Evolutionary conservation across 2,888 invertebrate species (phyloP).

Genomic region (Polydrusus cervinus): DNA sequence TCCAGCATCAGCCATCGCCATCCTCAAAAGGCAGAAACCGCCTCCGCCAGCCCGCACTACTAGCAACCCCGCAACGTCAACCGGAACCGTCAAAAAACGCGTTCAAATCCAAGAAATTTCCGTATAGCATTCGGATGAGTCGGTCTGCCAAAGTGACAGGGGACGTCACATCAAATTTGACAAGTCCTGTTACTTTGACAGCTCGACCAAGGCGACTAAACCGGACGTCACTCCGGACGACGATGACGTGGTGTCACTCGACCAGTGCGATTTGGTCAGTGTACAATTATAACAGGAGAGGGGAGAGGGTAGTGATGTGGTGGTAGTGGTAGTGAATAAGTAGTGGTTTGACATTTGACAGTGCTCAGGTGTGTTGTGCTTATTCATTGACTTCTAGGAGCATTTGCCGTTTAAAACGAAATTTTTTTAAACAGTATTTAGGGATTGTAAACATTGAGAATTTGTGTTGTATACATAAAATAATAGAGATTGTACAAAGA

Average conservation of each 20-base stretch:
- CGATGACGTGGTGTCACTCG: constrained; percentile 59
- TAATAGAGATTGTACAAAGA: too few species aligned
- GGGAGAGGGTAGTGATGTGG: constrained; percentile 61
- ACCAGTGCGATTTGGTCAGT: constrained; percentile 68
- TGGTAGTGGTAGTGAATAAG: constrained; percentile 53
- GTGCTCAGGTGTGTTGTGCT: not conserved
- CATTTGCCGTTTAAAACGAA: too few species aligned
- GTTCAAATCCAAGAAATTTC: constrained; percentile 89
- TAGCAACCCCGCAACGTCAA: constrained; percentile 66
- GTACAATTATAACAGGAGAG: constrained; percentile 67
- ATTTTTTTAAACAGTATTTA: too few species aligned
- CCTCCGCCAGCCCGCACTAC: constrained; percentile 69
- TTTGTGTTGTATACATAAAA: not conserved
- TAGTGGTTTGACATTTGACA: not conserved
- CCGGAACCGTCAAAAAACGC: constrained; percentile 81
- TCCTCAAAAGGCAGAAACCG: constrained; percentile 65
- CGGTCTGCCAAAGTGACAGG: constrained; percentile 56
- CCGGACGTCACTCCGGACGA: constrained; percentile 65
- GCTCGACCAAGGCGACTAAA: constrained; percentile 47
- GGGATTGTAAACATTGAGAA: too few species aligned
- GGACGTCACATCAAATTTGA: constrained; percentile 49
- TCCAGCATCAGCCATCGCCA: constrained; percentile 47
- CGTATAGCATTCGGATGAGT: constrained; percentile 75
- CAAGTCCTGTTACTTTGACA: constrained; percentile 51
- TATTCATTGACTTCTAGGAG: not conserved